Percentiles rank a stretch among this genome's conserved stretches.
Conservation (phyloP, 2,888 invertebrate genomes). For the Acanthoscelides obtectus region DNA sequence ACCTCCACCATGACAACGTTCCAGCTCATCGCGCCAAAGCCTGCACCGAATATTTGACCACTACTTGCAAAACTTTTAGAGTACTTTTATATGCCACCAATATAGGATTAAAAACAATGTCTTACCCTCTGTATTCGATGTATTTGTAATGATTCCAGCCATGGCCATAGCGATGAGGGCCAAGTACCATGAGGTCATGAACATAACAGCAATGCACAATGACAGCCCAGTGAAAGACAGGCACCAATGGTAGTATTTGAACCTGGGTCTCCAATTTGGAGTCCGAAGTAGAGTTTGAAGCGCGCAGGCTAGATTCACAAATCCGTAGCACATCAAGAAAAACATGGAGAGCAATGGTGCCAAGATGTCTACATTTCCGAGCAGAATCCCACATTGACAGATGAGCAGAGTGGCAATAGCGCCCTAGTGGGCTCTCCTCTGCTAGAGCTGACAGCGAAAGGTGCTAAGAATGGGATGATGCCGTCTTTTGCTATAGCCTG, state of each 20-base stretch:
- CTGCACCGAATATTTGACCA: too few species aligned
- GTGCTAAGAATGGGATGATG: constrained; percentile 92
- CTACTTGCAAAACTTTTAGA: too few species aligned
- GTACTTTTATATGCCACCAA: too few species aligned
- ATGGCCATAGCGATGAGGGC: constrained; percentile 91
- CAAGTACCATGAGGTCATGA: constrained; percentile 96
- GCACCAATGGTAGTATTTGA: constrained; percentile 98
- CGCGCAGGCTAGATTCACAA: constrained; percentile 98
- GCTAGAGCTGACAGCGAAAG: constrained; percentile 88
- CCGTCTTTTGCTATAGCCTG: constrained; percentile 98
- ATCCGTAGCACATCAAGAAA: constrained; percentile 99
- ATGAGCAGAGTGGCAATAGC: constrained; percentile 76
- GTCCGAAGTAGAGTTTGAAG: constrained; percentile 92
- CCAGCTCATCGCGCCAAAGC: too few species aligned
- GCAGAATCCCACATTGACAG: constrained; percentile 85
- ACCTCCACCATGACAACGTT: too few species aligned
- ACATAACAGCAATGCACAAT: constrained; percentile 94
- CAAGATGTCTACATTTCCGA: constrained; percentile 94
- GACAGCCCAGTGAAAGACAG: constrained; percentile 81
- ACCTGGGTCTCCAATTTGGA: constrained; percentile 98
- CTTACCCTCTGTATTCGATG: constrained; percentile 93
- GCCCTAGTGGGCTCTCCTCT: constrained; percentile 96
- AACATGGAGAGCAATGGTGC: constrained; percentile 98
- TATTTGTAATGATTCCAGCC: constrained; percentile 96
- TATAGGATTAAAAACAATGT: too few species aligned